Percentiles rank a stretch among this genome's conserved stretches.
phyloP scores from a whole-genome alignment of 2,113 vertebrate species.

The Odontesthes bonariensis region DNA sequence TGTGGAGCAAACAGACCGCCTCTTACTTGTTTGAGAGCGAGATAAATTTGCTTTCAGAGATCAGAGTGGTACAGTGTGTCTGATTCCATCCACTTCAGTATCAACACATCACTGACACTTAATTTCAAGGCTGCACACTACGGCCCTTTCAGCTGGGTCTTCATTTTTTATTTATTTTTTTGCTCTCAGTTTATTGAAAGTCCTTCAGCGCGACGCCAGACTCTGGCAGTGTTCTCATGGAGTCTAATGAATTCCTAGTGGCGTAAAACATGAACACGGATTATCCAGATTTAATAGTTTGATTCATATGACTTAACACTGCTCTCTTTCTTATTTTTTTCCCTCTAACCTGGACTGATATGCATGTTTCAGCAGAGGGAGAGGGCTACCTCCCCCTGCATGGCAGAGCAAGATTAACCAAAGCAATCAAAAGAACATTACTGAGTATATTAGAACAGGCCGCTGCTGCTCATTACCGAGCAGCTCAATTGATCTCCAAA shows the following conservation, averaged over 20 bases:
- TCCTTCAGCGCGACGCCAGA: neutral
- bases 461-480: conserved; percentile 78
- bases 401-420: conserved; percentile 78
- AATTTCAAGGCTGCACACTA: conserved; percentile 39
- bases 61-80: conserved; percentile 39
- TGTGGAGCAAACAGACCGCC: conserved; percentile 32
- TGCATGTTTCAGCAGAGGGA: conserved; percentile 19
- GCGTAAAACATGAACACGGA: conserved; percentile 6
- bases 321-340: conserved; percentile 25
- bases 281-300: conserved; percentile 30
- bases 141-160: conserved; percentile 31
- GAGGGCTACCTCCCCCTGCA: conserved; percentile 30
- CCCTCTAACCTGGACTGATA: conserved; percentile 45
- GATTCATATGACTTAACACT: conserved; percentile 19
- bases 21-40: conserved; percentile 42
- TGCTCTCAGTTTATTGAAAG: neutral
- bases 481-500: conserved; percentile 79
- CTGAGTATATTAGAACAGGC: conserved; percentile 78
- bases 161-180: neutral
- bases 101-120: conserved; percentile 32
- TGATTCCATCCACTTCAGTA: conserved; percentile 54
- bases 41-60: conserved; percentile 47
- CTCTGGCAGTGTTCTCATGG: neutral
- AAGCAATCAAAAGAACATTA: conserved; percentile 86
- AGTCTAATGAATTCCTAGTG: conserved; percentile 12